Conservation (phyloP, 2,888 invertebrate genomes). For the Chymomyza caudatula region DNA sequence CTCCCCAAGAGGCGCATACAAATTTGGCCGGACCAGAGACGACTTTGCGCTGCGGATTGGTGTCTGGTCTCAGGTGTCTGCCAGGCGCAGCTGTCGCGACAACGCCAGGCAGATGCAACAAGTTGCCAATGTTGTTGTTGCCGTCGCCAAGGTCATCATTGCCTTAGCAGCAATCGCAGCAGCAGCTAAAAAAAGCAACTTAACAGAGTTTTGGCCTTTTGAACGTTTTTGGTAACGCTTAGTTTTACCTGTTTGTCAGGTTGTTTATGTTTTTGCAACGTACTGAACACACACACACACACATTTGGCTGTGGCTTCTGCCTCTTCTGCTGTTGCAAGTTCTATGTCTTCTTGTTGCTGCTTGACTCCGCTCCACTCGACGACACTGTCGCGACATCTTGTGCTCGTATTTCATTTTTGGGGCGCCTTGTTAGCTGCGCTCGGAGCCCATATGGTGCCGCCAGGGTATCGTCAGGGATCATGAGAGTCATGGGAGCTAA, state of each 20-base stretch:
- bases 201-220: slow-evolving; percentile 52
- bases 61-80: slow-evolving; percentile 61
- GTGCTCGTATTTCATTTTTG: slow-evolving; percentile 64
- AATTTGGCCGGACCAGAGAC: neutral
- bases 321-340: neutral
- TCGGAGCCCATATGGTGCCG: slow-evolving; percentile 66
- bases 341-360: neutral
- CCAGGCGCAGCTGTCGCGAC: slow-evolving; percentile 58
- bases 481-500: slow-evolving; percentile 30
- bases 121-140: slow-evolving; percentile 51
- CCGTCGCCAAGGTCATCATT: slow-evolving; percentile 58
- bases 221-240: slow-evolving; percentile 1
- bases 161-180: slow-evolving; percentile 12
- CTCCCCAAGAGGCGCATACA: slow-evolving; percentile 8
- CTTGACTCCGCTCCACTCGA: neutral
- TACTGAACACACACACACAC: no score
- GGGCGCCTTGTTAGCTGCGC: slow-evolving; percentile 17
- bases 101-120: slow-evolving; percentile 55
- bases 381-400: neutral
- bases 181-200: slow-evolving; percentile 10
- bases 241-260: neutral
- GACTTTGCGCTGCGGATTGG: slow-evolving; percentile 32
- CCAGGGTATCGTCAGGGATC: slow-evolving; percentile 37
- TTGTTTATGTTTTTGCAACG: slow-evolving; percentile 20
- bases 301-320: neutral